A percentile compares a stretch with the other conserved stretches of the same genome.
Evolutionary conservation across 2,888 invertebrate species (phyloP).

Genomic region (Boloria euphrosyne): DNA sequence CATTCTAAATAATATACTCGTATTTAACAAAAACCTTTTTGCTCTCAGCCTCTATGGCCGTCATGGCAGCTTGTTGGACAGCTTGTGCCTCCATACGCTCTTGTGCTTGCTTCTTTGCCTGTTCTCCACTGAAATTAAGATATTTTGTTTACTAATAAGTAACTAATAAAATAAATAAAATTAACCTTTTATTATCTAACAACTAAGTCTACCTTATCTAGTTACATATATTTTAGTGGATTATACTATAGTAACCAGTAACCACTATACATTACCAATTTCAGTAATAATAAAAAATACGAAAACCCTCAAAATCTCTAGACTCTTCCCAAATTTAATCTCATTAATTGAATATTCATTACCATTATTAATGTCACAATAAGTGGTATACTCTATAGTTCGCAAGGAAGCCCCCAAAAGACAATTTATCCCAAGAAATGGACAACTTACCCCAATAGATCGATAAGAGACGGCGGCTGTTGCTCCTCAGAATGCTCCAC

Average conservation of each 20-base stretch:
- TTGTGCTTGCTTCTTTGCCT: constrained; percentile 90
- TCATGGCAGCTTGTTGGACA: constrained; percentile 94
- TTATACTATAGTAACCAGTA: too few relatives aligned
- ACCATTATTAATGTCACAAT: too few relatives aligned
- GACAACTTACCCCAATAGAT: constrained; percentile 85
- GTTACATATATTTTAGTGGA: too few relatives aligned
- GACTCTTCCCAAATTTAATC: not conserved
- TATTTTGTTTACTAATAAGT: not conserved
- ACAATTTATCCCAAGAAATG: too few relatives aligned
- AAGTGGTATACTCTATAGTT: too few relatives aligned
- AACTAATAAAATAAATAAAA: too few relatives aligned
- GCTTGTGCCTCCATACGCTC: constrained; percentile 92
- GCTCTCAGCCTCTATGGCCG: constrained; percentile 92
- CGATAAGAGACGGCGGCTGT: constrained; percentile 86
- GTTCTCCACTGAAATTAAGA: constrained; percentile 85
- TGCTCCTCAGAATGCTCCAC: constrained; percentile 71
- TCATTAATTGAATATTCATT: too few relatives aligned
- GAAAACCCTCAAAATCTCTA: not conserved
- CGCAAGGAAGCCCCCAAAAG: too few relatives aligned
- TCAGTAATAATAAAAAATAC: too few relatives aligned
- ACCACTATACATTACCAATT: too few relatives aligned
- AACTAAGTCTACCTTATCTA: too few relatives aligned
- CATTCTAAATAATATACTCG: not conserved
- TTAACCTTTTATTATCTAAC: too few relatives aligned
- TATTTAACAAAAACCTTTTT: constrained; percentile 80